Percentiles rank a stretch among this genome's conserved stretches.
These are phyloP conservation scores for Isurus oxyrinchus DNA, from an alignment of 2,113 vertebrate species.

Conservation along the genomic window DNA sequence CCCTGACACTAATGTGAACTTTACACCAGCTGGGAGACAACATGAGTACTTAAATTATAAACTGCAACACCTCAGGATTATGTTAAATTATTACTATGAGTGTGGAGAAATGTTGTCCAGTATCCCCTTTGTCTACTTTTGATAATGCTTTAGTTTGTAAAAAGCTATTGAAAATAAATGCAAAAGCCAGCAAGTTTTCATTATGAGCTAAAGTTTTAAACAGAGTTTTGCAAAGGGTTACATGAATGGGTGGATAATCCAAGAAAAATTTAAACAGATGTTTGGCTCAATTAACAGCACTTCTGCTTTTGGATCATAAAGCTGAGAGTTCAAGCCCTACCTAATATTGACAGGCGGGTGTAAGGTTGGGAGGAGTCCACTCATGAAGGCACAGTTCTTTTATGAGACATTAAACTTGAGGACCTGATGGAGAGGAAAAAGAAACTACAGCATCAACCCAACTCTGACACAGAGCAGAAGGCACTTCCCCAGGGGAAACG, in stretches of 20 bases:
- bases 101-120: neutral
- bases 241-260: constrained; percentile 33
- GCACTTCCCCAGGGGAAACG: neutral
- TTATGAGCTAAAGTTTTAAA: neutral
- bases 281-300: constrained; percentile 28
- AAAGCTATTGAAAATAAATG: neutral
- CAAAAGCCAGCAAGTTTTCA: neutral
- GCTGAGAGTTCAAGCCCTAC: constrained; percentile 9
- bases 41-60: neutral
- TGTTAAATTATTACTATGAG: neutral
- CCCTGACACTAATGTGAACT: neutral
- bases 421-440: neutral
- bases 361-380: neutral
- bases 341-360: neutral
- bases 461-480: neutral
- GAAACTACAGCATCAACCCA: neutral
- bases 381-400: neutral
- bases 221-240: constrained; percentile 19
- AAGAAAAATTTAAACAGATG: constrained; percentile 37
- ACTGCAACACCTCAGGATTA: neutral
- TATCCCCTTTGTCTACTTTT: neutral
- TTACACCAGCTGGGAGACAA: neutral
- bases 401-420: neutral
- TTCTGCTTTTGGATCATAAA: neutral
- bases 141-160: neutral